phyloP scores from a whole-genome alignment of 2,888 invertebrate species.

The Catocala fraxini region DNA sequence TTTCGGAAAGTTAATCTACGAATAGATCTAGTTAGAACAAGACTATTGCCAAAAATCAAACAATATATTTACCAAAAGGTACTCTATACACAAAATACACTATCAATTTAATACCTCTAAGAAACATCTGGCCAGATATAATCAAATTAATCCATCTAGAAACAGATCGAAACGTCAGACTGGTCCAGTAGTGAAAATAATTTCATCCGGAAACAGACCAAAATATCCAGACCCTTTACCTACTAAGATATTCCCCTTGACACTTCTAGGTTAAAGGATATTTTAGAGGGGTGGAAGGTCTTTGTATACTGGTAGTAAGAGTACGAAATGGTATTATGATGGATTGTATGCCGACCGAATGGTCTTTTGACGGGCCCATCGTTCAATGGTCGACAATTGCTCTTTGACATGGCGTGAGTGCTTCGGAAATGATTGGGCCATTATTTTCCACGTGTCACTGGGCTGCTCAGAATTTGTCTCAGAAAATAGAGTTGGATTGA shows the following conservation, averaged over 20 bases:
- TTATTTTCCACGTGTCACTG: constrained; percentile 73
- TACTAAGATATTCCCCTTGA: constrained; percentile 15
- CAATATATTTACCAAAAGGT: constrained; percentile 9
- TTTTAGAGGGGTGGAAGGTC: constrained; percentile 47
- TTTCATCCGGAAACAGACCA: constrained; percentile 69
- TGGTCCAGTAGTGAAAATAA: constrained; percentile 82
- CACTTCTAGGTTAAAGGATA: constrained; percentile 7
- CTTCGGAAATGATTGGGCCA: constrained; percentile 73
- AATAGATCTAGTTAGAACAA: too few relatives aligned
- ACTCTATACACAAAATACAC: background rate
- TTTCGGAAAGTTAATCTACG: too few relatives aligned
- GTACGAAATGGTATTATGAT: constrained; percentile 76
- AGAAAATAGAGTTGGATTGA: constrained; percentile 35
- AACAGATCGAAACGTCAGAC: constrained; percentile 85
- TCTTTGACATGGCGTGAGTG: constrained; percentile 75
- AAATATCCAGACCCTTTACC: constrained; percentile 46
- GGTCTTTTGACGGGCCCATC: constrained; percentile 82
- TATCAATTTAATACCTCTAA: constrained; percentile 40
- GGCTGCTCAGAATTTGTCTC: constrained; percentile 32
- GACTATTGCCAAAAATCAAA: background rate
- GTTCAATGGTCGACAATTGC: constrained; percentile 81
- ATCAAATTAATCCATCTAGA: constrained; percentile 87
- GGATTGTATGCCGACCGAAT: constrained; percentile 78
- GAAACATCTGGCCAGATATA: constrained; percentile 81
- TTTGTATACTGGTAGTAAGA: constrained; percentile 55